Evolutionary conservation across 1,140 invertebrate genomes (phyloP).

Genomic region (Argopecten irradians): DNA sequence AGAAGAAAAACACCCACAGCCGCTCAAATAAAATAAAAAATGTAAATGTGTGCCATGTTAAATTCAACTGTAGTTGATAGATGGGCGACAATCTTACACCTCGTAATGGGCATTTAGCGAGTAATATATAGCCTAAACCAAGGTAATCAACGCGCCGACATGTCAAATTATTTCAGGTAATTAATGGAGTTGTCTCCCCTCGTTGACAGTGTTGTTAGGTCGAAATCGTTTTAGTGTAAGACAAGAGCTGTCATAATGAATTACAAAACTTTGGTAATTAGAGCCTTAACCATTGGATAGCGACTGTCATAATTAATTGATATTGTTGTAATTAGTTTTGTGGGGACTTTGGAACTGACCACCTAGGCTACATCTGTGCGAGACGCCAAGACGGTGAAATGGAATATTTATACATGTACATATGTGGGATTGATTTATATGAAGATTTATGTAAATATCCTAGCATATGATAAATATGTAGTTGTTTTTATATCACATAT

Average conservation of each 20-base stretch:
- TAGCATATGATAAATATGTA: neutral
- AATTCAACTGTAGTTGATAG: conserved; percentile 15
- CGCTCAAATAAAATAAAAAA: neutral
- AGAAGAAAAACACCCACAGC: neutral
- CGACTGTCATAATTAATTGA: conserved; percentile 13
- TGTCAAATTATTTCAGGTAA: conserved; percentile 3
- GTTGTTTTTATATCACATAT: neutral
- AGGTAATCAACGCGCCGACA: neutral
- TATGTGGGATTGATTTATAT: neutral
- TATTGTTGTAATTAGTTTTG: neutral
- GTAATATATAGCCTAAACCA: neutral
- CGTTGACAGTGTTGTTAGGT: neutral
- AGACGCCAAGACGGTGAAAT: neutral
- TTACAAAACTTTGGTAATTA: neutral
- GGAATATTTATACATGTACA: neutral
- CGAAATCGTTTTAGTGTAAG: neutral
- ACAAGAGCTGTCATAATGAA: neutral
- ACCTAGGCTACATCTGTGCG: neutral
- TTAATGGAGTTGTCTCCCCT: conserved; percentile 14
- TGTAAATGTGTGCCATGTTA: neutral
- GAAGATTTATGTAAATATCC: neutral
- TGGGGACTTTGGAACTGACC: neutral
- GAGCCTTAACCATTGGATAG: neutral
- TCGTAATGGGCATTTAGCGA: neutral
- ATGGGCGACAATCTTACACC: neutral